A percentile compares a stretch with the other conserved stretches of the same genome.
These are phyloP conservation scores for Laupala kohalensis DNA, from an alignment of 1,140 invertebrate species.

Conservation along the genomic window DNA sequence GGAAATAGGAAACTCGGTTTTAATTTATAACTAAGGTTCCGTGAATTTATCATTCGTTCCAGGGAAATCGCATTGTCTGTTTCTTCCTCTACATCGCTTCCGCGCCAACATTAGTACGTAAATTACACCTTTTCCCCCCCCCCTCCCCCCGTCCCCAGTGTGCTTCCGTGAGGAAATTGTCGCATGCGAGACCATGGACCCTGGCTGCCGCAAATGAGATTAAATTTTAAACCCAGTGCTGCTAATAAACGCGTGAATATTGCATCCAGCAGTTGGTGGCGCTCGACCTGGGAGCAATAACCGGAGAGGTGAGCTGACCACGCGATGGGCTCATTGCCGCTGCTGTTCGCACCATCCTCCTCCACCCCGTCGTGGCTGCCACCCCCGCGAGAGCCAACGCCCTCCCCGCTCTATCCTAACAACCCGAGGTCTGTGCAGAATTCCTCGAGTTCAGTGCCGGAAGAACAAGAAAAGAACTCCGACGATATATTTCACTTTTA, in stretches of 20 bases:
- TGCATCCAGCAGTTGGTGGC: background rate
- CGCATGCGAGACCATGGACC: background rate
- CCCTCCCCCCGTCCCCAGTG: background rate
- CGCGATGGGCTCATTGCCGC: background rate
- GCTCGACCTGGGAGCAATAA: background rate
- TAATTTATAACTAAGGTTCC: background rate
- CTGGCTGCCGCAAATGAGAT: background rate
- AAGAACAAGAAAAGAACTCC: no score
- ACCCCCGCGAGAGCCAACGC: no score
- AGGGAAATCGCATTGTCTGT: background rate
- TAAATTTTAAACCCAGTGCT: background rate
- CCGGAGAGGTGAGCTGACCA: background rate
- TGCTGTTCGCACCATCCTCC: no score
- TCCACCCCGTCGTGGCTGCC: no score
- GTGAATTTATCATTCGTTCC: background rate
- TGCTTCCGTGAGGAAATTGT: background rate
- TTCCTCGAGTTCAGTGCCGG: no score
- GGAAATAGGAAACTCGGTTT: background rate
- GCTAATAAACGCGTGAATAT: background rate
- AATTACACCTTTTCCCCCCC: background rate
- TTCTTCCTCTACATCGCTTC: background rate
- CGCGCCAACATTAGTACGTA: background rate
- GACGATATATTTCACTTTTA: no score
- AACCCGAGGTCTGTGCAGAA: no score
- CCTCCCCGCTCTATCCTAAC: no score